phyloP scores from a whole-genome alignment of 23 tunicate species.

The Trididemnum nubilum region DNA sequence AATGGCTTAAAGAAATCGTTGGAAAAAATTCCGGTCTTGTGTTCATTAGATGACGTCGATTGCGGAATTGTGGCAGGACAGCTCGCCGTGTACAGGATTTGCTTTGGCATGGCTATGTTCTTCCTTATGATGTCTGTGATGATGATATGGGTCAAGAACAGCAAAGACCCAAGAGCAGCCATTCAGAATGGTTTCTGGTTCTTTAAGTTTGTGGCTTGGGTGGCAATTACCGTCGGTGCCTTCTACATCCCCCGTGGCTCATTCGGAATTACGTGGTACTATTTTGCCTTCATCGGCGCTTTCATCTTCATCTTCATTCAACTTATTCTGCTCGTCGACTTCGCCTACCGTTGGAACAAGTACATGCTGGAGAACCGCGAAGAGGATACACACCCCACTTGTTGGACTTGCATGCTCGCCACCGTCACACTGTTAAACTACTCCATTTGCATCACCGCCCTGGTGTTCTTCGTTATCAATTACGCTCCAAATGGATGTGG shows the following conservation, averaged over 20 bases:
- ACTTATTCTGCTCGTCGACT: conserved; percentile 90
- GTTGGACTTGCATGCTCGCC: conserved; percentile 78
- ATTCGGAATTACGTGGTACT: conserved; percentile 74
- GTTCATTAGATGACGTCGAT: conserved; percentile 35
- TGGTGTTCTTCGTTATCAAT: conserved; percentile 61
- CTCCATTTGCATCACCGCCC: conserved; percentile 43
- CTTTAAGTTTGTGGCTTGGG: conserved; percentile 62
- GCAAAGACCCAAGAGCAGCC: conserved; percentile 93
- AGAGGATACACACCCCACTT: conserved; percentile 70
- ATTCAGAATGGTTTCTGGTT: conserved; percentile 99
- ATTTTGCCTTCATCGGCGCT: conserved; percentile 79
- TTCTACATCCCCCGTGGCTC: conserved; percentile 89
- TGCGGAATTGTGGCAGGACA: conserved; percentile 83
- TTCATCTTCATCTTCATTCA: conserved; percentile 91
- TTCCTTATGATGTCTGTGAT: conserved; percentile 61
- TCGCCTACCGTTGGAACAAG: conserved; percentile 90
- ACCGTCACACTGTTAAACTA: conserved; percentile 64
- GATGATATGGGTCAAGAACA: conserved; percentile 68
- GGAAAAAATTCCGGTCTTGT: conserved; percentile 82
- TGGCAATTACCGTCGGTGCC: conserved; percentile 85
- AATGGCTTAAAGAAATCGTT: conserved; percentile 76
- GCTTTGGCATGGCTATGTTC: conserved; percentile 86
- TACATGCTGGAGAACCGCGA: conserved; percentile 76
- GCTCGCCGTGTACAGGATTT: conserved; percentile 93
- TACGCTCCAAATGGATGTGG: conserved; percentile 63